Percentiles rank a stretch among this genome's conserved stretches.
Evolutionary conservation across 2,113 vertebrate genomes (phyloP).

Genomic region (Clarias gariepinus): DNA sequence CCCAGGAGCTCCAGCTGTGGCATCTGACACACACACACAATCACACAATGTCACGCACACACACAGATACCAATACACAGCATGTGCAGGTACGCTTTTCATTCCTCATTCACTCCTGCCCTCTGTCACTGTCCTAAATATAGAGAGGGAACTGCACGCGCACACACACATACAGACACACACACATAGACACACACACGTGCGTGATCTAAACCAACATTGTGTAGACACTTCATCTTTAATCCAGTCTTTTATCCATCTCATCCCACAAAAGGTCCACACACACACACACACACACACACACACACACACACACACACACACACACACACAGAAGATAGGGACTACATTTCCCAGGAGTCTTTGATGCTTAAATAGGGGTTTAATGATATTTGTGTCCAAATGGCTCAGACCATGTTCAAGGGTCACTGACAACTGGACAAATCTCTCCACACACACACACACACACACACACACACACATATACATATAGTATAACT

Average conservation of each 20-base stretch:
- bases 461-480: background rate
- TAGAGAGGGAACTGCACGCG: slow-evolving; percentile 54
- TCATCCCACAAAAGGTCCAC: slow-evolving; percentile 36
- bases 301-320: slow-evolving; percentile 35
- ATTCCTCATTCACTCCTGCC: slow-evolving; percentile 50
- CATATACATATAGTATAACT: background rate
- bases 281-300: slow-evolving; percentile 41
- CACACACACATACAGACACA: slow-evolving; percentile 33
- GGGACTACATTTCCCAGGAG: slow-evolving; percentile 48
- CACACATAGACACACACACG: slow-evolving; percentile 35
- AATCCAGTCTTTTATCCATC: slow-evolving; percentile 58
- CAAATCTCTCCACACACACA: background rate
- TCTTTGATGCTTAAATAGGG: slow-evolving; percentile 34
- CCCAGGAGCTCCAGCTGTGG: slow-evolving; percentile 85
- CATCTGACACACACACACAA: slow-evolving; percentile 91
- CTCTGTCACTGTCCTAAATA: slow-evolving; percentile 78
- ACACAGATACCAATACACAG: slow-evolving; percentile 11
- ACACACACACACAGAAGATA: background rate
- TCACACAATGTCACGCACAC: slow-evolving; percentile 63
- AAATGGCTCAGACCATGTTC: slow-evolving; percentile 32
- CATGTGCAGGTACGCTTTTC: slow-evolving; percentile 47
- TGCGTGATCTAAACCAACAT: slow-evolving; percentile 13
- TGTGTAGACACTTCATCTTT: slow-evolving; percentile 51
- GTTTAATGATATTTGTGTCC: slow-evolving; percentile 35
- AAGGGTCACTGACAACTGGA: background rate